Conservation (phyloP, 2,113 vertebrate species). For the Caracal caracal region DNA sequence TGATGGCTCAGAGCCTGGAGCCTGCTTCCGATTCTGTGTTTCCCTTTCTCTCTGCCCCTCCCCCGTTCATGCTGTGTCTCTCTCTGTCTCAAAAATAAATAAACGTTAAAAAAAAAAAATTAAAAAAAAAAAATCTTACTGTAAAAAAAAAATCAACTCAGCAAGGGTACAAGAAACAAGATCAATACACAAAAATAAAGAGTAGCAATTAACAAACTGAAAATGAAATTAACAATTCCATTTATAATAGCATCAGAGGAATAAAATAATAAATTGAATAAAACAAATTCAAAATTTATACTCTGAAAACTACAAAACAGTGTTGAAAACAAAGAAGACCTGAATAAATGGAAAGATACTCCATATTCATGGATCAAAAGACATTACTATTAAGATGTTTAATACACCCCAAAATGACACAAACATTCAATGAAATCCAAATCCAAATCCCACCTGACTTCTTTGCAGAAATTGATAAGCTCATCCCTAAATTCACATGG, state of each 20-base stretch:
- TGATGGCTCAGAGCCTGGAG: too few relatives aligned
- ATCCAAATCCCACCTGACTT: background rate
- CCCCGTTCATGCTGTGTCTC: too few relatives aligned
- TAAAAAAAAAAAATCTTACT: too few relatives aligned
- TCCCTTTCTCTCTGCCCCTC: too few relatives aligned
- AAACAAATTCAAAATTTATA: background rate
- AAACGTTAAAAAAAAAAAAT: too few relatives aligned
- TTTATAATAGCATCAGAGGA: background rate
- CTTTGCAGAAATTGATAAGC: background rate
- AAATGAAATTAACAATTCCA: background rate
- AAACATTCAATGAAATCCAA: background rate
- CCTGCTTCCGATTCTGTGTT: too few relatives aligned
- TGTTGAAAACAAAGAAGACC: background rate
- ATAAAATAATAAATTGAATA: background rate
- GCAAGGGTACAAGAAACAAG: background rate
- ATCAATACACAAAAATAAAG: background rate
- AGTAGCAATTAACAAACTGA: background rate
- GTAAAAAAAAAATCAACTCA: background rate
- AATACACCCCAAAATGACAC: background rate
- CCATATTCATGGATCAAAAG: background rate
- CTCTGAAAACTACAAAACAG: background rate
- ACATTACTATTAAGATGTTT: background rate
- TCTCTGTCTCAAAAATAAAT: too few relatives aligned
- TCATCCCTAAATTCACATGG: background rate
- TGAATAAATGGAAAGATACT: background rate